A percentile compares a stretch with the other conserved stretches of the same genome.
Evolutionary conservation across 2,888 invertebrate genomes (phyloP).

Genomic region (Pachydiplax longipennis): DNA sequence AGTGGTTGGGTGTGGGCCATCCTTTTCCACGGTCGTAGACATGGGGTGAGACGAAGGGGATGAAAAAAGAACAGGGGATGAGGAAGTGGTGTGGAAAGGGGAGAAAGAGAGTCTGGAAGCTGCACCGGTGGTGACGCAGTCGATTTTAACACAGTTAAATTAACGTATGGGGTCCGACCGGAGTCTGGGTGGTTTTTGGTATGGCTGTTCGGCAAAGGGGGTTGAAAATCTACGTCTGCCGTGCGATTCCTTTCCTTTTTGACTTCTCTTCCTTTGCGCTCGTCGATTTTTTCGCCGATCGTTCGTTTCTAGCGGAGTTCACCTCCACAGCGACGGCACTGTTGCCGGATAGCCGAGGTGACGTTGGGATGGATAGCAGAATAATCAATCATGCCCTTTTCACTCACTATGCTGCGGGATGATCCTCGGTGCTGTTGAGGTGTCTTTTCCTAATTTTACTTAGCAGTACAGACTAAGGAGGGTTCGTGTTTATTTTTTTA

Average conservation of each 20-base stretch:
- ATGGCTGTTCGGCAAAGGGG: background rate
- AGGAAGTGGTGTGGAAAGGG: background rate
- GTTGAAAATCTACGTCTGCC: background rate
- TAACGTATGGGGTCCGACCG: conserved; percentile 21
- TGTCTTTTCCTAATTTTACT: too few relatives aligned
- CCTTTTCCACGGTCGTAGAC: background rate
- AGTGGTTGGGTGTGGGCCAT: background rate
- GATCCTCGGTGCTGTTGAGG: too few relatives aligned
- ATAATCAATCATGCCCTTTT: too few relatives aligned
- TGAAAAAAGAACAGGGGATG: background rate
- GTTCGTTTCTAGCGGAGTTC: too few relatives aligned
- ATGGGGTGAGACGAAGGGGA: background rate
- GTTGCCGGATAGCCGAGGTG: too few relatives aligned
- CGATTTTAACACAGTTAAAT: conserved; percentile 44
- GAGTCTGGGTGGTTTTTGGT: background rate
- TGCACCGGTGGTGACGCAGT: conserved; percentile 44
- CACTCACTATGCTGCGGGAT: too few relatives aligned
- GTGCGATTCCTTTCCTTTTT: background rate
- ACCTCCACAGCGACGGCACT: too few relatives aligned
- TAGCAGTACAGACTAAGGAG: too few relatives aligned
- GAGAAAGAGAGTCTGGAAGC: conserved; percentile 23
- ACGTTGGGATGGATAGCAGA: too few relatives aligned
- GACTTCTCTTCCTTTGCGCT: background rate
- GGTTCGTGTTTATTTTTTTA: too few relatives aligned
- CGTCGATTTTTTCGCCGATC: background rate